phyloP scores from a whole-genome alignment of 2,888 invertebrate species.

The Campoplex nolae region DNA sequence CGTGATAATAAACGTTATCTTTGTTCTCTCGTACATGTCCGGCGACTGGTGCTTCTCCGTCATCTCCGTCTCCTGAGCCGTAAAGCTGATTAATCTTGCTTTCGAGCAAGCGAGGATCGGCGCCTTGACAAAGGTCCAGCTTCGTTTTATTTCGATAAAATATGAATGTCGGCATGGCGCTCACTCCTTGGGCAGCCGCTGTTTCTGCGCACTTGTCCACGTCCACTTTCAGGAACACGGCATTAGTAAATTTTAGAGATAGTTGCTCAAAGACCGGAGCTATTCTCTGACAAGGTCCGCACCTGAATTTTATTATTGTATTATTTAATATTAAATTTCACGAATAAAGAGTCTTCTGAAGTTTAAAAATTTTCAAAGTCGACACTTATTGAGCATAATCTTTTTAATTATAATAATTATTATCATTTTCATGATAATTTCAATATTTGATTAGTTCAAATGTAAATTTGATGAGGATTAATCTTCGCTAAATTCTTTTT shows the following conservation, averaged over 20 bases:
- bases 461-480: background rate
- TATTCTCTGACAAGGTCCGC: conserved; percentile 98
- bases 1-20: conserved; percentile 79
- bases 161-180: conserved; percentile 99
- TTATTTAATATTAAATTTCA: background rate
- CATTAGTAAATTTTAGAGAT: conserved; percentile 94
- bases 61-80: conserved; percentile 87
- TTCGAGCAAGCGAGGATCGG: conserved; percentile 93
- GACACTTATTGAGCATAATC: background rate
- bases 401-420: no score
- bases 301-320: conserved; percentile 87
- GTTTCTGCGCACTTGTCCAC: conserved; percentile 97
- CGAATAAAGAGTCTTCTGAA: background rate
- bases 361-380: background rate
- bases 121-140: conserved; percentile 95
- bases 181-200: conserved; percentile 94
- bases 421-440: background rate
- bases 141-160: conserved; percentile 96
- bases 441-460: background rate
- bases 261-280: conserved; percentile 96
- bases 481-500: background rate
- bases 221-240: conserved; percentile 97
- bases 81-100: conserved; percentile 95
- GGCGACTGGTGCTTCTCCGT: conserved; percentile 89
- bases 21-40: conserved; percentile 90